Evolutionary conservation across 2,113 vertebrate genomes (phyloP).

Genomic region (Melanotaenia duboulayi): DNA sequence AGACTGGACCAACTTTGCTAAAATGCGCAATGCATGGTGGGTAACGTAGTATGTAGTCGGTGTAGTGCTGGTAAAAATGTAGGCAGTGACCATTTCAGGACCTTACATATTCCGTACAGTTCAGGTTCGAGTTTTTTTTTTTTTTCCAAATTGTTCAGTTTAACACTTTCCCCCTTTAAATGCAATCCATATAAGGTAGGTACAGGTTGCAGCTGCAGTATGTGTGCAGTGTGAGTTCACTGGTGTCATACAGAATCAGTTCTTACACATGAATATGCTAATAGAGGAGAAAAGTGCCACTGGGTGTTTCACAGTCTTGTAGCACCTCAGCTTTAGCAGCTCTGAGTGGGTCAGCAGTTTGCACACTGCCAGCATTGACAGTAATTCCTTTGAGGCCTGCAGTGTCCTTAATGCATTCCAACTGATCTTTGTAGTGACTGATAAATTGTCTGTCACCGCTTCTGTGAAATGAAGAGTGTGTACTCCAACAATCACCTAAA

Average conservation of each 20-base stretch:
- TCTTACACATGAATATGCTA: conserved; percentile 66
- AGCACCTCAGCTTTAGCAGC: conserved; percentile 54
- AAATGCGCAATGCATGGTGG: no score
- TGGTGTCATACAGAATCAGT: conserved; percentile 55
- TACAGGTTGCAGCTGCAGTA: conserved; percentile 37
- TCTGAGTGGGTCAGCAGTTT: conserved; percentile 62
- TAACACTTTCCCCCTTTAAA: conserved; percentile 23
- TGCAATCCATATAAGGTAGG: conserved; percentile 19
- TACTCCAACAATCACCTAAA: conserved; percentile 13
- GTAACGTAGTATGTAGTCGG: no score
- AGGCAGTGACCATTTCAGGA: no score
- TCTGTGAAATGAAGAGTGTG: conserved; percentile 22
- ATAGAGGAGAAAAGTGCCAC: conserved; percentile 46
- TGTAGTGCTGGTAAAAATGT: no score
- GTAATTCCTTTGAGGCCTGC: conserved; percentile 35
- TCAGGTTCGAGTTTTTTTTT: background rate
- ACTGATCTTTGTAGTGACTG: conserved; percentile 25
- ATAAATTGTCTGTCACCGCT: conserved; percentile 21
- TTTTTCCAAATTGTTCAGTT: no score
- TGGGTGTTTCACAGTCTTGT: conserved; percentile 58
- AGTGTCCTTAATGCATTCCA: conserved; percentile 42
- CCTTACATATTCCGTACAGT: no score
- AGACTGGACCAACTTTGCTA: no score
- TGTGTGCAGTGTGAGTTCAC: conserved; percentile 21
- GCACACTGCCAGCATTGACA: conserved; percentile 48